phyloP scores from a whole-genome alignment of 1,140 invertebrate species.

The Drosophila ambigua region DNA sequence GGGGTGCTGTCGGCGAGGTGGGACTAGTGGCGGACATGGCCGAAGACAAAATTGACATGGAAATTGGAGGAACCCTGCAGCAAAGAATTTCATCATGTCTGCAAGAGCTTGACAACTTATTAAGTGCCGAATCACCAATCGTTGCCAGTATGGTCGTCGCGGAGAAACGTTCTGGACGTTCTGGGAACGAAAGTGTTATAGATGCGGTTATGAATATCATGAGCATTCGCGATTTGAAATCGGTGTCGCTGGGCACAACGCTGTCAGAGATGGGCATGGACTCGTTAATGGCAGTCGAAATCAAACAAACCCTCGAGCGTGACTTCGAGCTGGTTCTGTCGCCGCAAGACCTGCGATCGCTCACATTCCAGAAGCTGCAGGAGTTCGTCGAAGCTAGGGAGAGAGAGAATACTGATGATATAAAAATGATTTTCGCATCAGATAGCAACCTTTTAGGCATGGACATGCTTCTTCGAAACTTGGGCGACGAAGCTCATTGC shows the following conservation, averaged over 20 bases:
- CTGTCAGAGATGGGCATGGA: slow-evolving; percentile 95
- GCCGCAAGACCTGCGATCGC: slow-evolving; percentile 90
- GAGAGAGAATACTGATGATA: slow-evolving; percentile 84
- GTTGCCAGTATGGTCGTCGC: slow-evolving; percentile 92
- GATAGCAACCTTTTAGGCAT: slow-evolving; percentile 84
- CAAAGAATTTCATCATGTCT: slow-evolving; percentile 93
- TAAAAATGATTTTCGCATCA: slow-evolving; percentile 69
- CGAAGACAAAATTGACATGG: slow-evolving; percentile 90
- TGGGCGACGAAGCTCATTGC: slow-evolving; percentile 85
- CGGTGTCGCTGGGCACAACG: slow-evolving; percentile 88
- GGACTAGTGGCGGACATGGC: slow-evolving; percentile 92
- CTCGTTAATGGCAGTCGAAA: slow-evolving; percentile 95
- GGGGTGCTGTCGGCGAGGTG: slow-evolving; percentile 89
- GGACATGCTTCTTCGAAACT: slow-evolving; percentile 85
- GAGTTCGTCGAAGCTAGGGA: slow-evolving; percentile 87
- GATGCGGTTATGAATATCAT: slow-evolving; percentile 88
- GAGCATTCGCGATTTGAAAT: slow-evolving; percentile 85
- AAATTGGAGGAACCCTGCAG: slow-evolving; percentile 92
- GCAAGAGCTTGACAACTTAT: slow-evolving; percentile 87
- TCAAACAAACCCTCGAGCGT: slow-evolving; percentile 93
- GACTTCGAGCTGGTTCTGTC: slow-evolving; percentile 92
- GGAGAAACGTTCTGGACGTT: slow-evolving; percentile 87
- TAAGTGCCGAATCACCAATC: slow-evolving; percentile 87
- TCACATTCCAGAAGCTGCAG: slow-evolving; percentile 86
- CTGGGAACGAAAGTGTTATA: slow-evolving; percentile 86